Conservation (phyloP, 2,888 invertebrate genomes). For the Drosophila flavopinicola region DNA sequence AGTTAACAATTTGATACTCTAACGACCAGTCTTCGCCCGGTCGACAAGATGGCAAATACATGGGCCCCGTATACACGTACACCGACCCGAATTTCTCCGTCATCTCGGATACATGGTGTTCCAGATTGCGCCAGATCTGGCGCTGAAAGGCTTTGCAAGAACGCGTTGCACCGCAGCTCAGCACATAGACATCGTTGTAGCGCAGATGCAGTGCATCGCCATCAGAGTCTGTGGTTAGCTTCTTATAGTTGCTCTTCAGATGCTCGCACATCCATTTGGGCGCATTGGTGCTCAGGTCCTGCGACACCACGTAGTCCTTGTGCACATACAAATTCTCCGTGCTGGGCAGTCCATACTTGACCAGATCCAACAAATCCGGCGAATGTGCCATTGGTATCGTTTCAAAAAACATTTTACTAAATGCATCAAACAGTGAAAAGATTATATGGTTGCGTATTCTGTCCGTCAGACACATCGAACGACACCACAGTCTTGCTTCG, state of each 20-base stretch:
- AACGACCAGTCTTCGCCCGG: conserved; percentile 41
- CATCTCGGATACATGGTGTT: conserved; percentile 36
- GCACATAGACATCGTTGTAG: conserved; percentile 62
- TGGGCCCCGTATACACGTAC: conserved; percentile 60
- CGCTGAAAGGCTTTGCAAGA: conserved; percentile 50
- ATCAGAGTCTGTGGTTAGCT: conserved; percentile 30
- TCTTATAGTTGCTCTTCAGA: conserved; percentile 39
- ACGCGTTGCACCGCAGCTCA: conserved; percentile 45
- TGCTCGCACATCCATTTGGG: conserved; percentile 68
- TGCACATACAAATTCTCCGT: conserved; percentile 54
- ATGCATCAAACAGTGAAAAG: conserved; percentile 38
- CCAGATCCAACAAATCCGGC: conserved; percentile 44
- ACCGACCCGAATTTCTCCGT: conserved; percentile 53
- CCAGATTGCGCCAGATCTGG: conserved; percentile 50
- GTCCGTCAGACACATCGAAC: conserved; percentile 22
- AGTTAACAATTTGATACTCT: conserved; percentile 55
- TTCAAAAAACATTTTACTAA: conserved; percentile 26
- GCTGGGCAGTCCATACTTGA: conserved; percentile 65
- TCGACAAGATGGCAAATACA: conserved; percentile 42
- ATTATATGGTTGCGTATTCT: conserved; percentile 41
- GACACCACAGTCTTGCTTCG: conserved; percentile 56
- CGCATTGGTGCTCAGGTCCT: conserved; percentile 36
- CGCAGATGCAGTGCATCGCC: conserved; percentile 49
- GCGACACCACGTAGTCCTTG: conserved; percentile 67
- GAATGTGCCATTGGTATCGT: conserved; percentile 9